These are phyloP conservation scores for Lutraria rhynchaena DNA, from an alignment of 1,140 invertebrate genomes.

Conservation along the genomic window DNA sequence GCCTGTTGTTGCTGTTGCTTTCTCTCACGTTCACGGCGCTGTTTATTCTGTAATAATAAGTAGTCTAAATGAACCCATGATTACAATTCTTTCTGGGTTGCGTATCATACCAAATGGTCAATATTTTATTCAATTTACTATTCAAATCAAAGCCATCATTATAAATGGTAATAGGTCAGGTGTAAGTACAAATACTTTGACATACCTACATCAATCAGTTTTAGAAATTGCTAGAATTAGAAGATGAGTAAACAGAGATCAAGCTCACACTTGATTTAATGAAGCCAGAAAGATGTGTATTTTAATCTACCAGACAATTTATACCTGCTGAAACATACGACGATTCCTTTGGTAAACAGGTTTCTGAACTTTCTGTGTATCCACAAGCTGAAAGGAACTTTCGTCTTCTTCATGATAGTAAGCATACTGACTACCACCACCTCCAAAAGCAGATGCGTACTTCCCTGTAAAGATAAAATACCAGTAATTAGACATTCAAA, in stretches of 20 bases:
- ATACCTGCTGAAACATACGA: constrained; percentile 80
- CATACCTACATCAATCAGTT: no score
- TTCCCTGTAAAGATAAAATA: constrained; percentile 95
- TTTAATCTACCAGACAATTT: background rate
- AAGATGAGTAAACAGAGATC: no score
- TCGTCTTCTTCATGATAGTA: constrained; percentile 99
- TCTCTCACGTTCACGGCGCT: constrained; percentile 88
- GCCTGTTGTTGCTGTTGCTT: constrained; percentile 84
- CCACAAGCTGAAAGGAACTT: constrained; percentile 98
- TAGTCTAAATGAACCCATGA: no score
- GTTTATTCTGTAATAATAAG: constrained; percentile 87
- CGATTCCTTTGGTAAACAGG: constrained; percentile 80
- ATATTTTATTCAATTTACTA: no score
- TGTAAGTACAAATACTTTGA: no score
- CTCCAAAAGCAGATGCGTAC: constrained; percentile 96
- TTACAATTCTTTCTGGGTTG: no score
- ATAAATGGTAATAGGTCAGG: no score
- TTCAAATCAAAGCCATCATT: no score
- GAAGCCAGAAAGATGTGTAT: background rate
- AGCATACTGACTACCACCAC: constrained; percentile 95
- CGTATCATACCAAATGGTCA: no score
- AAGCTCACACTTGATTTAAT: no score
- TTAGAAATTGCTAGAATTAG: no score
- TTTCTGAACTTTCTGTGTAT: constrained; percentile 89
- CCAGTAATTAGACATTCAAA: no score